Conservation (phyloP, 92 coral and sea anemone species). For the Epizoanthus rinbou region DNA sequence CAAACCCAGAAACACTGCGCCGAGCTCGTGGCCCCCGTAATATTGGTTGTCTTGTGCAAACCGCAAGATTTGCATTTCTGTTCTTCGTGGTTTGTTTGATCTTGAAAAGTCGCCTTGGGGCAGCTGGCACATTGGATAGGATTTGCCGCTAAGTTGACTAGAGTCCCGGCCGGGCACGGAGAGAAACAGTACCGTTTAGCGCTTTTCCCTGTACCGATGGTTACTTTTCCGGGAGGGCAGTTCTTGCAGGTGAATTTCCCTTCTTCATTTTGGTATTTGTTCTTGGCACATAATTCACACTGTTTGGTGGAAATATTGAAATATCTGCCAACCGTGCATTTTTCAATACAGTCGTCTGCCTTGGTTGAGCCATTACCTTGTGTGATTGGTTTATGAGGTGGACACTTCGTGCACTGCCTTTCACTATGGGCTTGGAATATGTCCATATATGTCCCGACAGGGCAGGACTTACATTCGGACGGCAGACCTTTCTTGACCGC, state of each 20-base stretch:
- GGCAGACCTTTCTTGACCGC: conserved; percentile 6
- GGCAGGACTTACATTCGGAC: conserved; percentile 26
- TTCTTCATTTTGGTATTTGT: conserved; percentile 26
- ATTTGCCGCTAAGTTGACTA: conserved; percentile 12
- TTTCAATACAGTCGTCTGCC: conserved; percentile 32
- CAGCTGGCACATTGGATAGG: conserved; percentile 27
- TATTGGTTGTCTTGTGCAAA: conserved; percentile 30
- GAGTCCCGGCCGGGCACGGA: conserved; percentile 18
- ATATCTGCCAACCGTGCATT: background rate
- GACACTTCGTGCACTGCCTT: conserved; percentile 26
- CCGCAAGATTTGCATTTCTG: conserved; percentile 16
- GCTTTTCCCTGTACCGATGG: conserved; percentile 6
- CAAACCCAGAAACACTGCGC: conserved; percentile 34
- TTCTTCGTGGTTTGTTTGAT: conserved; percentile 22
- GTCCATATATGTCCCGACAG: conserved; percentile 28
- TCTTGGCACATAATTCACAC: conserved; percentile 24
- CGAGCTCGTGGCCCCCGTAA: background rate
- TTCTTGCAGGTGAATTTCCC: conserved; percentile 25
- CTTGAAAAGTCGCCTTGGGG: conserved; percentile 15
- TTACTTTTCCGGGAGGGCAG: conserved; percentile 23
- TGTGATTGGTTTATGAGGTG: conserved; percentile 20
- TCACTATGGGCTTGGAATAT: conserved; percentile 3
- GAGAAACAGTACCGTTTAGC: conserved; percentile 21
- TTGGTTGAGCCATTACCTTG: conserved; percentile 30
- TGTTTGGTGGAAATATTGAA: conserved; percentile 22